Conservation (phyloP, 1,140 invertebrate genomes). For the Drosophila baimaii region DNA sequence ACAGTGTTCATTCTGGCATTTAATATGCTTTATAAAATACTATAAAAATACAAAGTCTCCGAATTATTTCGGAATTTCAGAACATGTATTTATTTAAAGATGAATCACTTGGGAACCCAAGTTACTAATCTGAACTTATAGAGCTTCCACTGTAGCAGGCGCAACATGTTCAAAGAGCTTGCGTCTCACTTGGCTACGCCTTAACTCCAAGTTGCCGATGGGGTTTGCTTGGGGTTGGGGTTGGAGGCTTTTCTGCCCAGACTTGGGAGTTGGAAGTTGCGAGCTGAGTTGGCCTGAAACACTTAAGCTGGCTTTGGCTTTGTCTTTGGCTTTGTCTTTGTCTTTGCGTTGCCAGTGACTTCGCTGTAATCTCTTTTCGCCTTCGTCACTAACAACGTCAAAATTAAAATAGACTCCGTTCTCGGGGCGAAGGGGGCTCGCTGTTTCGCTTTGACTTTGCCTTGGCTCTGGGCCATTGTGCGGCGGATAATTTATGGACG, state of each 20-base stretch:
- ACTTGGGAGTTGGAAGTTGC: conserved; percentile 12
- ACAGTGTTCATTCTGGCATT: conserved; percentile 1
- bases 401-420: conserved; percentile 74
- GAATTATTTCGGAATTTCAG: background rate
- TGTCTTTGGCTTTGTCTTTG: conserved; percentile 42
- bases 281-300: conserved; percentile 11
- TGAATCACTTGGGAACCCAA: too few species aligned
- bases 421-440: conserved; percentile 7
- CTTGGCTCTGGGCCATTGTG: conserved; percentile 66
- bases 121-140: background rate
- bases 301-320: conserved; percentile 71
- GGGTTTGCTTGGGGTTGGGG: conserved; percentile 6
- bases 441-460: conserved; percentile 42
- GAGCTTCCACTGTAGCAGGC: conserved; percentile 50
- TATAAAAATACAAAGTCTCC: background rate
- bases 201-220: conserved; percentile 33
- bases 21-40: background rate
- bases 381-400: conserved; percentile 75
- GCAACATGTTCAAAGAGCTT: conserved; percentile 72
- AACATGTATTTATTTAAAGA: background rate
- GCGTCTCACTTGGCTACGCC: conserved; percentile 45
- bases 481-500: conserved; percentile 65
- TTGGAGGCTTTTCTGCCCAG: background rate
- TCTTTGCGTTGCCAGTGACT: conserved; percentile 54
- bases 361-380: conserved; percentile 55